phyloP scores from a whole-genome alignment of 2,888 invertebrate genomes.

The Meliscaeva auricollis region DNA sequence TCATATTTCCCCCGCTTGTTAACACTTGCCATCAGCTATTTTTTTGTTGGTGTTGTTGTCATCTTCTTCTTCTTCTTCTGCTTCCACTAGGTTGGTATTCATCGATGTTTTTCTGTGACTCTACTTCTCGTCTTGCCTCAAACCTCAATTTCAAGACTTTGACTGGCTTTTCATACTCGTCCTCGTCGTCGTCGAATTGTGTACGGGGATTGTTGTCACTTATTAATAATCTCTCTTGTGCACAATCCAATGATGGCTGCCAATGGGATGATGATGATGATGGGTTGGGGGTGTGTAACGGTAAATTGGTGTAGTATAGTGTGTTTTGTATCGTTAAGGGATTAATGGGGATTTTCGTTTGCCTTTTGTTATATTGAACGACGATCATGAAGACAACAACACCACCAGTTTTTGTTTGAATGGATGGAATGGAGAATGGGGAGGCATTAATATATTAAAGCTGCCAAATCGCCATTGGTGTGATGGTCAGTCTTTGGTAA shows the following conservation, averaged over 20 bases:
- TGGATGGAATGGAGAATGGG: not conserved
- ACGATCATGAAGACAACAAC: constrained; percentile 12
- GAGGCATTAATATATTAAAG: constrained; percentile 24
- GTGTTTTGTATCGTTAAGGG: constrained; percentile 73
- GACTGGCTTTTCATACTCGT: constrained; percentile 50
- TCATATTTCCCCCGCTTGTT: constrained; percentile 75
- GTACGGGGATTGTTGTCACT: constrained; percentile 70
- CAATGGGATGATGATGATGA: not conserved
- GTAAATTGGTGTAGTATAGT: constrained; percentile 38
- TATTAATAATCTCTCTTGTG: constrained; percentile 74
- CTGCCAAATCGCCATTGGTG: constrained; percentile 61
- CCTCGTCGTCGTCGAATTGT: constrained; percentile 32
- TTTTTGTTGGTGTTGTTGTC: not conserved
- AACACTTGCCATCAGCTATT: constrained; percentile 71
- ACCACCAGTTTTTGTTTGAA: not conserved
- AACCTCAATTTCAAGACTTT: not conserved
- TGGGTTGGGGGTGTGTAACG: constrained; percentile 35
- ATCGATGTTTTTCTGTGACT: constrained; percentile 47
- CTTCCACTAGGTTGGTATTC: constrained; percentile 65
- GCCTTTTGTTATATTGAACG: constrained; percentile 49
- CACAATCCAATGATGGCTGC: constrained; percentile 47
- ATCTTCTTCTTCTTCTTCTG: constrained; percentile 5
- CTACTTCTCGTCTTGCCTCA: not conserved
- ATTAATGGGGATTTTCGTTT: constrained; percentile 72
- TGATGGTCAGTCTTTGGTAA: not conserved